Percentiles rank a stretch among this genome's conserved stretches.
phyloP scores from a whole-genome alignment of 2,797 vertebrate species.

The Australoheros facetus region DNA sequence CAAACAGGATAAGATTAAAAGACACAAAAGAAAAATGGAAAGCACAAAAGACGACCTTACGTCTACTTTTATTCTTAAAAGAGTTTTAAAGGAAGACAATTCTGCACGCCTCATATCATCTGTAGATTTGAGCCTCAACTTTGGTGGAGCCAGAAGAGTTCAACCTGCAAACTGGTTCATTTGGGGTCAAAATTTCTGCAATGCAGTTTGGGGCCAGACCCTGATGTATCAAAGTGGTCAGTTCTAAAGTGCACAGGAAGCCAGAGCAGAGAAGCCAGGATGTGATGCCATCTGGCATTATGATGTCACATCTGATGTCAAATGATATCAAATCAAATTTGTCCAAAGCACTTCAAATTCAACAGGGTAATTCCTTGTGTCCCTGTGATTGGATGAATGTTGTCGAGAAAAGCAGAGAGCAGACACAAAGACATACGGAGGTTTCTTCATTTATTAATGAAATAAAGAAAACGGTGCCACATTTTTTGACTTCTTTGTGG shows the following conservation, averaged over 20 bases:
- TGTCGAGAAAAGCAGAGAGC: rapidly evolving
- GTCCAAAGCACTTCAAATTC: background rate
- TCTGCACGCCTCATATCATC: too few relatives aligned
- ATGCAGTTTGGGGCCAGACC: background rate
- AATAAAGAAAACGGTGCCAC: background rate
- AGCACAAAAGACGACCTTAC: too few relatives aligned
- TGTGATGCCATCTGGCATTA: background rate
- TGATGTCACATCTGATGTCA: background rate
- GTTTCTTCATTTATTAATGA: background rate
- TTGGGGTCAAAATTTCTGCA: background rate
- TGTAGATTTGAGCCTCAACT: background rate
- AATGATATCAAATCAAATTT: background rate
- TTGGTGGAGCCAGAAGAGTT: background rate
- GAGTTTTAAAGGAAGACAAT: too few relatives aligned
- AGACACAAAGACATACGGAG: background rate
- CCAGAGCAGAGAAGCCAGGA: background rate
- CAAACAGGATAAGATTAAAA: too few relatives aligned
- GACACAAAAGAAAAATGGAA: too few relatives aligned
- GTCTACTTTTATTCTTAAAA: too few relatives aligned
- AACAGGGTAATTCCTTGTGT: rapidly evolving
- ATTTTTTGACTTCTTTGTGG: background rate
- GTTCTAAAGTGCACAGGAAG: background rate
- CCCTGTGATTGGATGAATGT: background rate
- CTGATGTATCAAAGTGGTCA: background rate
- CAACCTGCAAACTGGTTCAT: background rate